phyloP scores from a whole-genome alignment of 2,113 vertebrate genomes.

The Lophotis ruficrista region DNA sequence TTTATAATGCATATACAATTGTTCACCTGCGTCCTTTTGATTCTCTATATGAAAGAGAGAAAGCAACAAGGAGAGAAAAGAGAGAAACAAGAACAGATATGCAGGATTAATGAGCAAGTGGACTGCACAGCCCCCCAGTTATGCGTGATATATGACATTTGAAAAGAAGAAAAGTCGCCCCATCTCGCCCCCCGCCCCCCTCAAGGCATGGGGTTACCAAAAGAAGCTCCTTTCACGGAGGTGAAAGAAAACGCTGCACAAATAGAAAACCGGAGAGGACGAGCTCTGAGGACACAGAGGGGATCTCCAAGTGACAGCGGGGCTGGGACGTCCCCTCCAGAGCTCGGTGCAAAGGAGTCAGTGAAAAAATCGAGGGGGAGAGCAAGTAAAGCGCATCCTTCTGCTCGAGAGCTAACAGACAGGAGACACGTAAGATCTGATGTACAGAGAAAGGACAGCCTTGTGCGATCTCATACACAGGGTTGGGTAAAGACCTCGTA shows the following conservation, averaged over 20 bases:
- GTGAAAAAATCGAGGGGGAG: conserved; percentile 71
- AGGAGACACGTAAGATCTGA: conserved; percentile 78
- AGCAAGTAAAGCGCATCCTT: conserved; percentile 64
- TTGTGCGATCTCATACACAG: conserved; percentile 66
- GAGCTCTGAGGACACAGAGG: conserved; percentile 75
- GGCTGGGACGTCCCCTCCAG: conserved; percentile 74
- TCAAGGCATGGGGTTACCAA: conserved; percentile 73
- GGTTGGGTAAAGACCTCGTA: conserved; percentile 60
- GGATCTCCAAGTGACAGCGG: conserved; percentile 64
- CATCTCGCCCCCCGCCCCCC: conserved; percentile 66
- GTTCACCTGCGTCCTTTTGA: conserved; percentile 94
- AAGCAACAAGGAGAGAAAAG: conserved; percentile 86
- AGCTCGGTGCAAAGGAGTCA: conserved; percentile 78
- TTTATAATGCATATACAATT: conserved; percentile 93
- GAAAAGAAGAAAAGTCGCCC: conserved; percentile 72
- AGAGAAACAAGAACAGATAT: conserved; percentile 91
- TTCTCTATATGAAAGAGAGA: conserved; percentile 94
- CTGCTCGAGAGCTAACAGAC: conserved; percentile 73
- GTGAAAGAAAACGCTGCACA: conserved; percentile 76
- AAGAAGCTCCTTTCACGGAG: conserved; percentile 77
- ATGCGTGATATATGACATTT: conserved; percentile 79
- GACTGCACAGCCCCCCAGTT: conserved; percentile 81
- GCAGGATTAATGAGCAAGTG: conserved; percentile 88
- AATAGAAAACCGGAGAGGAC: conserved; percentile 79
- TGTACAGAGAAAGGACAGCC: conserved; percentile 73